Percentiles rank a stretch among this genome's conserved stretches.
Conservation (phyloP, 2,888 invertebrate genomes). For the Caenorhabditis afra region DNA sequence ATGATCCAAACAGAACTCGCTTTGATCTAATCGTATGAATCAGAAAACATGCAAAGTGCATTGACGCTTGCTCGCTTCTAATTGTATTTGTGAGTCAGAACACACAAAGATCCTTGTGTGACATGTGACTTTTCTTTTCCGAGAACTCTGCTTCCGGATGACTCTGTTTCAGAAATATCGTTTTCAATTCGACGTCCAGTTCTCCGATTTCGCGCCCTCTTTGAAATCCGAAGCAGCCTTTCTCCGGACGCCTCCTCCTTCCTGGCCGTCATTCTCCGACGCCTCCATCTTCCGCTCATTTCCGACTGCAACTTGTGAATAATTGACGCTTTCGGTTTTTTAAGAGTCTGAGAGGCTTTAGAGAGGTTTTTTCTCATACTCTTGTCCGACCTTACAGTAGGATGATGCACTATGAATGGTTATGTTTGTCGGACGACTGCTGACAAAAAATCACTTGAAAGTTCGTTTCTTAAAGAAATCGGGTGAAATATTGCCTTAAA, state of each 20-base stretch:
- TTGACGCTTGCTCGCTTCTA: constrained; percentile 14
- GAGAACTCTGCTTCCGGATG: constrained; percentile 14
- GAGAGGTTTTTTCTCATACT: background rate
- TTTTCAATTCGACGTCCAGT: constrained; percentile 22
- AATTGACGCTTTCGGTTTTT: constrained; percentile 5
- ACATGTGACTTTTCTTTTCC: constrained; percentile 28
- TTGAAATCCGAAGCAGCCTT: constrained; percentile 48
- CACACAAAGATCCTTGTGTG: constrained; percentile 24
- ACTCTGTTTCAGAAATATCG: constrained; percentile 36
- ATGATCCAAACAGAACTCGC: too few relatives aligned
- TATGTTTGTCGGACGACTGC: background rate
- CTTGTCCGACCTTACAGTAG: background rate
- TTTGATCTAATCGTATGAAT: background rate
- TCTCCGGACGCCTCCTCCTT: constrained; percentile 4
- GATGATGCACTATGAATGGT: background rate
- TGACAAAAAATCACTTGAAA: constrained; percentile 14
- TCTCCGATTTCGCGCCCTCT: constrained; percentile 41
- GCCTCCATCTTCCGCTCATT: constrained; percentile 25
- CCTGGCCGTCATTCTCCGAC: constrained; percentile 25
- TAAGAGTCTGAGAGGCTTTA: background rate
- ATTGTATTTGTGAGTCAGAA: constrained; percentile 38
- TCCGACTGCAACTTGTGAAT: constrained; percentile 25
- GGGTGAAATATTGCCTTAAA: background rate
- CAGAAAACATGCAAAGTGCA: constrained; percentile 20
- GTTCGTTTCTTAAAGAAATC: background rate